Base-by-base conservation (phyloP, 2,113 vertebrate species). In the Meleagris gallopavo region DNA sequence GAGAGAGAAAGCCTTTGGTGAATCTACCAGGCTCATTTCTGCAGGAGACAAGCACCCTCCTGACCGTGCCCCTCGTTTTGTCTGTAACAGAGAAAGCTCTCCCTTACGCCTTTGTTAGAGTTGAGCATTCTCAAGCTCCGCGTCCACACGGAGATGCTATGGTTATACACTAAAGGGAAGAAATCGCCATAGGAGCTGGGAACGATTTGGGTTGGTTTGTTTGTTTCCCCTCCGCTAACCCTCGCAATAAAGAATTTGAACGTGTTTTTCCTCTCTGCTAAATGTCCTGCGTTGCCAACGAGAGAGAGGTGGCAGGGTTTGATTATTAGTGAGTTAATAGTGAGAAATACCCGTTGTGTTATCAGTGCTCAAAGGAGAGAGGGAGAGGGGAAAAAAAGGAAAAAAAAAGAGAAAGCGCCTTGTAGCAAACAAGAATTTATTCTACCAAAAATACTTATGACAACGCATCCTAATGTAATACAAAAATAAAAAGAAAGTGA, bases 401-500 rank as follows among this genome's bases (percentile, higher is more conserved):
- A 85, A 69, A 96, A 97, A 96, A 96, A 97, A 89, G 95, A 96
- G 92, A 96, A 97, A 97, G 95, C 91, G 97, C 96, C 95, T 98
- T 98, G 98, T 99, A 99, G 97, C 97, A 98, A 98, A 98, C 98
- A 98, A 97, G 97, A 98, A 98, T 99, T 99, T 99, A 99, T 99
- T 99, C 98, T 98, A 99, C 98, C 97, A 99, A 99, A 98, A 99
- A 99, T 99, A 99, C 93, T 98, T 97, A 98, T 98, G 98, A 99
- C 98, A 97, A 98, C 87, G 98, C 97, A 98, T 97, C 97, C 95
- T 96, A 98, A 97, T 98, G 98, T 88, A 97, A 98, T 99, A 99
- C 98, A 99, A 99, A 99, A 99, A 99, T 98, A 99, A 98, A 99
- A 98, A 95, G 98, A 99, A 98, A 98, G 98, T 98, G 98, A 98